Base-by-base conservation (phyloP, 2,113 vertebrate genomes). In the Notechis scutatus region DNA sequence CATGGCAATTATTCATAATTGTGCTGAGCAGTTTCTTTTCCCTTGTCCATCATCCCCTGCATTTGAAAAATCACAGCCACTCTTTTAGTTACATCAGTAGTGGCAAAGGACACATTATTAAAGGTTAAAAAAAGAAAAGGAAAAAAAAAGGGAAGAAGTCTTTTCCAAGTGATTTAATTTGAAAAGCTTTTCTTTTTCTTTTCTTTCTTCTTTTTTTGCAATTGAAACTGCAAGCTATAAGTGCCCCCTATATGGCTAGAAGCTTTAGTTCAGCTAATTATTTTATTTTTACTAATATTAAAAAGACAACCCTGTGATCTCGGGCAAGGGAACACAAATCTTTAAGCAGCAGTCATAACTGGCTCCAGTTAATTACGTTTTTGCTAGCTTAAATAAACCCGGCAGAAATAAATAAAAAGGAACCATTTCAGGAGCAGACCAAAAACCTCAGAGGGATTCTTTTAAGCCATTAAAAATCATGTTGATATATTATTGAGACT, bases 1-100 rank as follows among this genome's bases (percentile, higher is more conserved):
- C 94, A 95, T 0, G 90, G 95, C 94, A 96, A 96, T 96, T 97
- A 97, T 89, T 96, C 0, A 0, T 94, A 97, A 96, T 93, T 96
- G 96, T 95, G 93, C 95, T 88, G 92, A 85, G n/a, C 93, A 93
- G 92, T 95, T 96, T 96, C 39, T 59, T 42, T 23, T 12, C n/a
- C 11, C 11, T 94, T 96, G 94, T 95, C 94, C 91, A 94, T 95
- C 94, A 85, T 93, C 69, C 91, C 92, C 92, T 93, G 90, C 89
- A 14, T 85, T 93, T 64, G 94, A 96, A 95, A 95, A 96, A 94
- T 50, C 92, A 5, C 15, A 56, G 95, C 94, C 96, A 96, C 90
- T 95, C 94, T 92, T 96, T 94, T 93, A 95, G 95, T 97, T 96
- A 96, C 92, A 93, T 94, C 95, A 93, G 95, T 95, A 61, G 96